These are phyloP conservation scores for Bettongia penicillata DNA, from an alignment of 2,113 vertebrate species.

Conservation along the genomic window DNA sequence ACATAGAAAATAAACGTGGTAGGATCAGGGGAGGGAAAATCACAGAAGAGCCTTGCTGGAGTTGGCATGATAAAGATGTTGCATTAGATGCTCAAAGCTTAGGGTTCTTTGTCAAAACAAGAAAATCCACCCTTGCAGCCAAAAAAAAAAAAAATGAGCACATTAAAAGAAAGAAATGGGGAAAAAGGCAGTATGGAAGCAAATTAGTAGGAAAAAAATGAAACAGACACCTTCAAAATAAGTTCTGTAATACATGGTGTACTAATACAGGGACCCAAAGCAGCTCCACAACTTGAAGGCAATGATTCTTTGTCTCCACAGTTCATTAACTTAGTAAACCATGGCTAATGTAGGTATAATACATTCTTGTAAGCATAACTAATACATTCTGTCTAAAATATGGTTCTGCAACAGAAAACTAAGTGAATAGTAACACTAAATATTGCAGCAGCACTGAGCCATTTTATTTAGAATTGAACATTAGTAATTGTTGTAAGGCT, in stretches of 20 bases:
- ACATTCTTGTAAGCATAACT: constrained; percentile 77
- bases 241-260: neutral
- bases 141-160: constrained; percentile 22
- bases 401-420: constrained; percentile 72
- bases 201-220: neutral
- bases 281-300: constrained; percentile 22
- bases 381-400: constrained; percentile 80
- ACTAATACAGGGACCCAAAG: constrained; percentile 28
- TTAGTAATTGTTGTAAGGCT: constrained; percentile 8
- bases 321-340: constrained; percentile 82
- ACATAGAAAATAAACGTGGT: neutral
- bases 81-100: neutral
- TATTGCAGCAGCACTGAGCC: constrained; percentile 50
- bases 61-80: neutral
- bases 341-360: constrained; percentile 77
- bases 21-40: neutral
- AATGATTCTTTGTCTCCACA: constrained; percentile 73
- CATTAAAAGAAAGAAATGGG: neutral
- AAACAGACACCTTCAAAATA: constrained; percentile 46
- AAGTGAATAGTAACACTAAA: constrained; percentile 70
- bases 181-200: constrained; percentile 56
- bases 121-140: constrained; percentile 33
- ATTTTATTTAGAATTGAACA: constrained; percentile 58
- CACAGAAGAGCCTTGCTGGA: neutral
- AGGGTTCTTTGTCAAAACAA: constrained; percentile 28